A percentile compares a stretch with the other conserved stretches of the same genome.
Evolutionary conservation across 2,888 invertebrate species (phyloP).

Genomic region (Omphaloscelis lunosa): DNA sequence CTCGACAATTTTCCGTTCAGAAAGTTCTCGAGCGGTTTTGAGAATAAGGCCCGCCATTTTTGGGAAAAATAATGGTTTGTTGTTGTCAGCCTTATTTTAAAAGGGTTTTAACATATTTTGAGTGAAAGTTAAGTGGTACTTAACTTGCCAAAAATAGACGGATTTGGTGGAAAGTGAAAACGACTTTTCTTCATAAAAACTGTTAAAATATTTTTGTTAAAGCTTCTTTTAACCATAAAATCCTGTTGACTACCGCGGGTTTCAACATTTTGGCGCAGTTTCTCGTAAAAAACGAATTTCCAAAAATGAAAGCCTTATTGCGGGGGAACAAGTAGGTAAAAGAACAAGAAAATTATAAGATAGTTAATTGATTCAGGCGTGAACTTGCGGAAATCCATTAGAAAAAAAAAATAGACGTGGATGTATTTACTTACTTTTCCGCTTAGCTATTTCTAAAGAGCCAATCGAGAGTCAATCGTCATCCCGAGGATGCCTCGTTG

Average conservation of each 20-base stretch:
- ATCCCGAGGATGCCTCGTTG: too few species aligned
- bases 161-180: not conserved
- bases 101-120: slow-evolving; percentile 56
- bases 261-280: not conserved
- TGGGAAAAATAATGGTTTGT: slow-evolving; percentile 48
- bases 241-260: not conserved
- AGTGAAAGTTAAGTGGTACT: slow-evolving; percentile 45
- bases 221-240: not conserved
- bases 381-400: too few species aligned
- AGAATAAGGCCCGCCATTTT: slow-evolving; percentile 45
- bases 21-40: slow-evolving; percentile 38
- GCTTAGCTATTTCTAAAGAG: too few species aligned
- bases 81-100: slow-evolving; percentile 51
- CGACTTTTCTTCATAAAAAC: not conserved
- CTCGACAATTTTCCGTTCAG: slow-evolving; percentile 24
- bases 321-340: not conserved
- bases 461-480: too few species aligned
- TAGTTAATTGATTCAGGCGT: too few species aligned
- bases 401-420: too few species aligned
- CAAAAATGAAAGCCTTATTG: not conserved
- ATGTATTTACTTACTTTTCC: too few species aligned
- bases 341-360: slow-evolving; percentile 4
- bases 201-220: slow-evolving; percentile 24
- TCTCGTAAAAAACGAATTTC: not conserved
- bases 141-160: slow-evolving; percentile 19